Evolutionary conservation across 2,888 invertebrate genomes (phyloP), one percentile per base, ranked within the genome.

Genomic region (Apodemia hepburni): DNA sequence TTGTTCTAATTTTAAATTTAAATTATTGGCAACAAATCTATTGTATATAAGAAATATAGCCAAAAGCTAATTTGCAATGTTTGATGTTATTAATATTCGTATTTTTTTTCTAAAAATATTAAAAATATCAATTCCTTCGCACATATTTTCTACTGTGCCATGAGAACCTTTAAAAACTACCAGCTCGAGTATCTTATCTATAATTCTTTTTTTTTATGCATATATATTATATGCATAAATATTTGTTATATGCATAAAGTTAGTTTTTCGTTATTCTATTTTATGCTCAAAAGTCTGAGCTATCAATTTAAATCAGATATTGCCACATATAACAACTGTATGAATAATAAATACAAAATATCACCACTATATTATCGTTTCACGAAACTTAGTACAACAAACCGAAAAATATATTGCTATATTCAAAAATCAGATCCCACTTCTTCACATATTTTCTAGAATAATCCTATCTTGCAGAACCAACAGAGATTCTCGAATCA

Each of bases 401-500:
- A 47, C 47, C 8, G 17, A 47, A 47, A 47, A 47, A 42, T 15
- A 42, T 47, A 47, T 47, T 17, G 47, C 47, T 47, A 17, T 47
- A 42, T 42, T 47, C n/a, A 6, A n/a, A 47, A n/a, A 47, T 17
- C 45, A 47, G 45, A 47, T 17, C 45, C 17, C 17, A 15, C 15
- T 42, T 15, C 45, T 17, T 2, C 45, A n/a, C 45, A 47, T 47
- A 17, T 17, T 47, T 17, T 47, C 45, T 47, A 47, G 45, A 17
- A 47, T 42, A 42, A 42, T 9, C 5, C 49, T 57, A 47, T 58
- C 45, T 60, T 49, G 57, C 27, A 54, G 58, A 58, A 62, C 60
- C 29, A 11, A 60, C 45, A 59, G 33, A 54, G 11, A 22, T 59
- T 29, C 59, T 11, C 15, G 17, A 58, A 79, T 90, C 82, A 97